Evolutionary conservation across 2,113 vertebrate species (phyloP).

Genomic region (Pygoscelis antarcticus): DNA sequence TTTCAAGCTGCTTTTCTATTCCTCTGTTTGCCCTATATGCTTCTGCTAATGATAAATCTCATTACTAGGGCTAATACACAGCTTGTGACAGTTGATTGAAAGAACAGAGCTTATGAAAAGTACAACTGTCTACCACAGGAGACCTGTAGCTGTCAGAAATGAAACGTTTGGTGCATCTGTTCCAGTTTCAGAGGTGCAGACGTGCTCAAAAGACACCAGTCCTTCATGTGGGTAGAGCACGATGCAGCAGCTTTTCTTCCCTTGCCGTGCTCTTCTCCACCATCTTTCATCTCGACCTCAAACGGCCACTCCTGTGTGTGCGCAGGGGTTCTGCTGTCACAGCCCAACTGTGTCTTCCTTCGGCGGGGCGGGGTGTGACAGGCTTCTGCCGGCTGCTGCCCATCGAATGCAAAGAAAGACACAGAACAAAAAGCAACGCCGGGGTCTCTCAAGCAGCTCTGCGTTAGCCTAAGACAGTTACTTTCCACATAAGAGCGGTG

Average conservation of each 20-base stretch:
- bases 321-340: not conserved
- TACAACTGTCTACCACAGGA: not conserved
- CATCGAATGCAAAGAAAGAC: not conserved
- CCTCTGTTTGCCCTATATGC: not conserved
- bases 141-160: not conserved
- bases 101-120: slow-evolving; percentile 19
- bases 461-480: not conserved
- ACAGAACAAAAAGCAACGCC: not conserved
- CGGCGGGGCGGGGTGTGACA: not conserved
- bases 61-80: not conserved
- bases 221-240: not conserved
- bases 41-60: not conserved
- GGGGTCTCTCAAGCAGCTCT: not conserved
- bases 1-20: not conserved
- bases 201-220: not conserved
- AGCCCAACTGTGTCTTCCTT: not conserved
- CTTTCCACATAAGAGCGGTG: rapidly evolving
- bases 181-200: not conserved
- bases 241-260: not conserved
- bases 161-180: not conserved
- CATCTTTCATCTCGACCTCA: not conserved
- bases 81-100: not conserved
- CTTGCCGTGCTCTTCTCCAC: not conserved
- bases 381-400: not conserved
- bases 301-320: not conserved